Conservation (phyloP, 2,797 vertebrate genomes). For the Sorex maritimensis region DNA sequence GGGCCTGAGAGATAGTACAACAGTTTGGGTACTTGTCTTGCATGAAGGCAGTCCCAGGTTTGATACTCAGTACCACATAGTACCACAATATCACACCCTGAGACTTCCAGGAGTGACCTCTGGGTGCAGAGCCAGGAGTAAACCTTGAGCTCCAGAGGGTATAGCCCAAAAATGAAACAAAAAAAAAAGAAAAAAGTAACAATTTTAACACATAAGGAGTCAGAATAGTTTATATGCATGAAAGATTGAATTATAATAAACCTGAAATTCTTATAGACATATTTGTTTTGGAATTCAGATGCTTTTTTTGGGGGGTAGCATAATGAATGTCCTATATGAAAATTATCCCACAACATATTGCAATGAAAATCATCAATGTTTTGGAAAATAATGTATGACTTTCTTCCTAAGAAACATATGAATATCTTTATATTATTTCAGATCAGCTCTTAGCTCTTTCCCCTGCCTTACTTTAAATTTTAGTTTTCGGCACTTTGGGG, state of each 20-base stretch:
- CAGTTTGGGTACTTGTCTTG: too few relatives aligned
- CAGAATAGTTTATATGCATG: background rate
- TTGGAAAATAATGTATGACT: background rate
- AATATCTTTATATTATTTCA: slow-evolving; percentile 5
- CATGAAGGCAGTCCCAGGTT: too few relatives aligned
- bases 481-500: background rate
- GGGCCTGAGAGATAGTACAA: too few relatives aligned
- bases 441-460: background rate
- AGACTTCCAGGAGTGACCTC: too few relatives aligned
- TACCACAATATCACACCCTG: too few relatives aligned
- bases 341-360: background rate
- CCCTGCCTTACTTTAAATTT: background rate
- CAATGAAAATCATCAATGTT: background rate
- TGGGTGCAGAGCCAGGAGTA: too few relatives aligned
- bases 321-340: background rate
- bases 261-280: background rate
- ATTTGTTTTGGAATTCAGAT: slow-evolving; percentile 28
- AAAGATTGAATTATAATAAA: background rate
- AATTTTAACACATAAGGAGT: background rate
- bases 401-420: too few relatives aligned
- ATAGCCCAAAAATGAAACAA: too few relatives aligned
- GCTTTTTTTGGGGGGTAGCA: background rate
- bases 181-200: background rate
- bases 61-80: too few relatives aligned
- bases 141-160: too few relatives aligned